Percentiles rank a stretch among this genome's conserved stretches.
Evolutionary conservation across 2,797 vertebrate genomes (phyloP).

Genomic region (Pseudomugil tenellus): DNA sequence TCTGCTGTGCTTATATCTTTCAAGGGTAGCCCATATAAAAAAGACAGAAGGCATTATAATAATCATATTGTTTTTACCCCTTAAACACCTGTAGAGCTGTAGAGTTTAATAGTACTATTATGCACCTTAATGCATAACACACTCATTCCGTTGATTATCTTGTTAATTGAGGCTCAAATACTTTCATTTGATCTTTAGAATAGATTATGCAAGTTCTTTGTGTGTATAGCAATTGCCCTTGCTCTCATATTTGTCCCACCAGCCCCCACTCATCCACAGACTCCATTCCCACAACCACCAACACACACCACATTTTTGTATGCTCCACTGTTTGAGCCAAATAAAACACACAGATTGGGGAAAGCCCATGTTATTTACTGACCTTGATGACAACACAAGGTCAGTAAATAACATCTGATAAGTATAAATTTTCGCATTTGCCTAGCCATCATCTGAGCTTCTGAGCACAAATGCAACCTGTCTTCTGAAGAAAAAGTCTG

Average conservation of each 20-base stretch:
- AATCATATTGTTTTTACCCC: conserved; percentile 33
- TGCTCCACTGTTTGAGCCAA: conserved; percentile 51
- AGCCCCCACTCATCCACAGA: conserved; percentile 39
- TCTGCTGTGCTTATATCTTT: conserved; percentile 29
- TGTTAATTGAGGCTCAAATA: conserved; percentile 56
- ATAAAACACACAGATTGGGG: conserved; percentile 10
- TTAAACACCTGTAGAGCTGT: conserved; percentile 16
- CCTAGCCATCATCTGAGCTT: neutral
- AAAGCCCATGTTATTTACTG: conserved; percentile 10
- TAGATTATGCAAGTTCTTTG: conserved; percentile 68
- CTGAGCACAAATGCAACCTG: conserved; percentile 11
- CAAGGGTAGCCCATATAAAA: conserved; percentile 16
- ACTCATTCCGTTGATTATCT: conserved; percentile 37
- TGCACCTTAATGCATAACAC: conserved; percentile 32
- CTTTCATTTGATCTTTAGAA: conserved; percentile 71
- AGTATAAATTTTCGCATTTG: neutral
- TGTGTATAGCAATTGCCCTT: conserved; percentile 54
- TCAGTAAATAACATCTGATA: conserved; percentile 31
- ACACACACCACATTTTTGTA: conserved; percentile 56
- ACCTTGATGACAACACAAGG: conserved; percentile 12
- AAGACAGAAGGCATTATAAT: conserved; percentile 8
- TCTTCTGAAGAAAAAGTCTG: conserved; percentile 5
- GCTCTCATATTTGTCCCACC: conserved; percentile 54
- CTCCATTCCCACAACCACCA: conserved; percentile 65
- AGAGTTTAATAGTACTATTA: no score